Evolutionary conservation across 2,113 vertebrate genomes (phyloP), one percentile per base, ranked within the genome.

Genomic region (Cyanoderma ruficeps): DNA sequence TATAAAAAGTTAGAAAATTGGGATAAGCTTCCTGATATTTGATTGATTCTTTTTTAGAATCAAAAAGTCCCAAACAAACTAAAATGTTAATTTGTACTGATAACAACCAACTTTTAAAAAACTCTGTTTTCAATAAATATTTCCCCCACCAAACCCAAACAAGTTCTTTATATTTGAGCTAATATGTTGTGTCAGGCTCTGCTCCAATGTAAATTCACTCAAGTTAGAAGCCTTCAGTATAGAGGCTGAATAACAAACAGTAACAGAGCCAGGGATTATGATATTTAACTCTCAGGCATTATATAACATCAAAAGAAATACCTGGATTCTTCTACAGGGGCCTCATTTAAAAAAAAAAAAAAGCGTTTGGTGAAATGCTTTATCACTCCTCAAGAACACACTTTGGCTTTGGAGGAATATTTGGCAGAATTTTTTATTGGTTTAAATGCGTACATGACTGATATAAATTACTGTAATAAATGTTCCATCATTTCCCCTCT

Each of bases 401-500:
- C 18, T 72, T 91, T 70, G 69, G 14, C 11, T 88, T 87, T 71
- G 39, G 46, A 87, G 19, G 24, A 94, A 59, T 87, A 85, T 68
- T 94, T 96, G 83, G 72, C 89, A 92, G 52, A 25, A 15, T 60
- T 65, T 96, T 96, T 96, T 50, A 90, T 50, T 64, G 41, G 21
- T 82, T 95, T 93, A 71, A 92, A 94, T 55, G 44, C 11, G 4
- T 87, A 69, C 31, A 70, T 2, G 42, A 47, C 35, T 75, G 61
- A 60, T 31, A 94, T 78, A 92, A 95, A 93, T 93, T 90, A 83
- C n/a, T 46, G n/a, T 87, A 83, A 94, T 89, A 76, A 80, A 85
- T 72, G 11, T 52, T 91, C 42, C n/a, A 68, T 56, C 30, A 72
- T 91, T 78, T 60, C 20, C 57, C 87, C 71, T 67, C 69, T 52